Conservation (phyloP, 2,797 vertebrate genomes). For the Moxostoma hubbsi region DNA sequence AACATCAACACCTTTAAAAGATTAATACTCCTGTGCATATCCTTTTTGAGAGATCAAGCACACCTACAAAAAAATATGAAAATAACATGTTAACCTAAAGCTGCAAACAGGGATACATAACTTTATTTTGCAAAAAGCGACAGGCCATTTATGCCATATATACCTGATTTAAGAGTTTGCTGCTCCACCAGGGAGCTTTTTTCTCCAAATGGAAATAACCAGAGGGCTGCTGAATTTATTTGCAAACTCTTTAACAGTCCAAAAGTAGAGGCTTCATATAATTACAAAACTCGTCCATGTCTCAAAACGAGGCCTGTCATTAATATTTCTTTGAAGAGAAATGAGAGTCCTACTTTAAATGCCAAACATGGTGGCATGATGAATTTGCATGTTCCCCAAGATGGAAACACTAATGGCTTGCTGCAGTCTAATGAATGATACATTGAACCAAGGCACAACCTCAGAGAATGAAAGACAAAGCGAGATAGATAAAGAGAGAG, state of each 20-base stretch:
- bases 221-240: slow-evolving; percentile 63
- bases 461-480: slow-evolving; percentile 72
- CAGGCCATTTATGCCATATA: slow-evolving; percentile 1
- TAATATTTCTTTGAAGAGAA: slow-evolving; percentile 86
- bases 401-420: slow-evolving; percentile 88
- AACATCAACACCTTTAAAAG: background rate
- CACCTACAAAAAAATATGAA: background rate
- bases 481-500: slow-evolving; percentile 56
- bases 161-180: slow-evolving; percentile 19
- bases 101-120: background rate
- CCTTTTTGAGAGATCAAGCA: background rate
- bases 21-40: background rate
- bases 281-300: slow-evolving; percentile 91
- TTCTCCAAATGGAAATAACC: slow-evolving; percentile 56
- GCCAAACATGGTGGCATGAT: slow-evolving; percentile 85
- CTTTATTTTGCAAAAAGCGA: background rate
- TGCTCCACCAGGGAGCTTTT: slow-evolving; percentile 46
- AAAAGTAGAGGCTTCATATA: slow-evolving; percentile 78
- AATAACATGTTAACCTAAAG: slow-evolving; percentile 6
- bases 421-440: slow-evolving; percentile 94
- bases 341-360: slow-evolving; percentile 86
- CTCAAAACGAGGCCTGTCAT: slow-evolving; percentile 87
- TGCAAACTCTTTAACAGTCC: slow-evolving; percentile 78
- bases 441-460: slow-evolving; percentile 83
- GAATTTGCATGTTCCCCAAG: slow-evolving; percentile 88